phyloP scores from a whole-genome alignment of 1,140 invertebrate species.

The Hylaeus volcanicus region DNA sequence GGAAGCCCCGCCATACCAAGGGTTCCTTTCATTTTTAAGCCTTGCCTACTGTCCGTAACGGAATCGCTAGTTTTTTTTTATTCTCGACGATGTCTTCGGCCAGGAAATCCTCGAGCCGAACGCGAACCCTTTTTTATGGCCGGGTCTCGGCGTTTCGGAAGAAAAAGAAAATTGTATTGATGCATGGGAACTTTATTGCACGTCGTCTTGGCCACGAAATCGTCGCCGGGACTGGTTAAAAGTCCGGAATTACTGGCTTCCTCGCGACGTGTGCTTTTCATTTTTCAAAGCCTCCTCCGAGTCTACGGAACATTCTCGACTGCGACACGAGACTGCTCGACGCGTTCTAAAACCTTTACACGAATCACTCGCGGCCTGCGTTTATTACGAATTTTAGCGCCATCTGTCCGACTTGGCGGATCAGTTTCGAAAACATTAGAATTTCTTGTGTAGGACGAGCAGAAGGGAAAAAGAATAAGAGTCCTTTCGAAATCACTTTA shows the following conservation, averaged over 20 bases:
- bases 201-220: too few species aligned
- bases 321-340: not conserved
- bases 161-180: slow-evolving; percentile 13
- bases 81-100: slow-evolving; percentile 27
- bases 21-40: slow-evolving; percentile 37
- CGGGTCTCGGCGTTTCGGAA: not conserved
- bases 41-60: slow-evolving; percentile 69
- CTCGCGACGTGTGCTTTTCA: not conserved
- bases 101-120: not conserved
- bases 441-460: too few species aligned
- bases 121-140: slow-evolving; percentile 51
- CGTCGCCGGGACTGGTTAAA: not conserved
- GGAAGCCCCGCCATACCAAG: not conserved
- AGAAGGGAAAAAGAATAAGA: too few species aligned
- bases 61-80: slow-evolving; percentile 65
- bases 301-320: slow-evolving; percentile 3
- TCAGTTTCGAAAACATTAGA: too few species aligned
- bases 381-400: too few species aligned
- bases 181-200: slow-evolving; percentile 45
- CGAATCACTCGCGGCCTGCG: too few species aligned
- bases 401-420: too few species aligned
- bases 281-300: not conserved
- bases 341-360: not conserved
- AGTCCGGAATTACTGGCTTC: slow-evolving; percentile 12
- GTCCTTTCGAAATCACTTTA: too few species aligned